Evolutionary conservation across 2,797 vertebrate species (phyloP), one percentile per base, ranked within the genome.

Genomic region (Triplophysa yarkandensis): DNA sequence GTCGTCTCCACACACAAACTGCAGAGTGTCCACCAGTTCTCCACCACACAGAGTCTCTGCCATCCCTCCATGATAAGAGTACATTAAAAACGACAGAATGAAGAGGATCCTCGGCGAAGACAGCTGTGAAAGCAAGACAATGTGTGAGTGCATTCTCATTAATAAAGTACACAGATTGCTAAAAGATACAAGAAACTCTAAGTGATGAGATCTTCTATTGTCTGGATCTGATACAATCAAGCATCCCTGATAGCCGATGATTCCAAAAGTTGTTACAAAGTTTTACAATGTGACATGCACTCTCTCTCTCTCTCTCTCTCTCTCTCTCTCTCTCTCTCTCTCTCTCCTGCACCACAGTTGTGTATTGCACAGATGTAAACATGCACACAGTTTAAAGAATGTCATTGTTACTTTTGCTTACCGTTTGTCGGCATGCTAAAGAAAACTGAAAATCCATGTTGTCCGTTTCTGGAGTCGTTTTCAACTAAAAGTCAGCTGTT

Each of bases 1-100:
- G 82, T 93, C 88, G 87, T 93, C 93, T 80, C 93, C 92, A 3
- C 94, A 95, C 82, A 95, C 93, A 0, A 95, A 95, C 87, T 95
- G 94, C 80, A 95, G 91, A 4, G 94, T 93, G 86, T 94, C 94
- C 82, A 95, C 94, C 83, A 95, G 89, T 84, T 95, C 94, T 81
- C 94, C 93, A 0, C 94, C 94, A 0, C 94, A 95, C 63, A 95
- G 91, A 23, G 94, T 95, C 90, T 95, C 94, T 1, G 91, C 86
- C 30, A 92, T 87, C 79, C 90, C 91, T 61, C 86, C 91, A 78
- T 92, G 92, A 79, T 91, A 78, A 1, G 91, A 87, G 4, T 92
- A 89, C 81, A 91, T 89, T 87, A 90, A 88, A 86, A 94, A 90
- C 4, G 91, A 85, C 81, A 94, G 82, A 23, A 88, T 84, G 82